Conservation (phyloP, 2,888 invertebrate species). For the Rhabditoides inermis region DNA sequence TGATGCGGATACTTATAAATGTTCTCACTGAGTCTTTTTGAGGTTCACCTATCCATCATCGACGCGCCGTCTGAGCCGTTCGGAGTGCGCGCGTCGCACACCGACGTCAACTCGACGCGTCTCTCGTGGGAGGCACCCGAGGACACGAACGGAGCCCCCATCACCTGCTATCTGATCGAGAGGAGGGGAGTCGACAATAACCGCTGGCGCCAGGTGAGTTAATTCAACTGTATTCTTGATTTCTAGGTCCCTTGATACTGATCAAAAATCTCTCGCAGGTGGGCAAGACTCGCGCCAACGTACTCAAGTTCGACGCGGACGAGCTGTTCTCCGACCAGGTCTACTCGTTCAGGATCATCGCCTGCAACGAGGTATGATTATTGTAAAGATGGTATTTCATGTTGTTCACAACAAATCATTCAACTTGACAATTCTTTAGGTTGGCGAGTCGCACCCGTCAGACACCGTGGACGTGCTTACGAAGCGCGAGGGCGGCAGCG, state of each 20-base stretch:
- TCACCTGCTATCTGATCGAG: conserved; percentile 42
- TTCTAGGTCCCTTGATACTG: no score
- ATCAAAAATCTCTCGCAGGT: neutral
- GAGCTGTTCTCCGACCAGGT: conserved; percentile 40
- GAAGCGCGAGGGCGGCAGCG: no score
- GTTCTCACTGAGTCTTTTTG: no score
- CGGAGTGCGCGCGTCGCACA: conserved; percentile 24
- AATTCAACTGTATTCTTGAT: neutral
- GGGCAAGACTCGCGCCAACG: conserved; percentile 18
- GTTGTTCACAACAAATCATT: no score
- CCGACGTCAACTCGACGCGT: conserved; percentile 22
- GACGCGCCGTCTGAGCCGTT: conserved; percentile 40
- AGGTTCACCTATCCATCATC: conserved; percentile 29
- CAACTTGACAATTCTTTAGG: no score
- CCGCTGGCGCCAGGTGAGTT: conserved; percentile 20
- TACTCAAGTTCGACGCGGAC: conserved; percentile 23
- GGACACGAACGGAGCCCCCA: conserved; percentile 67
- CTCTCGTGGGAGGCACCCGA: conserved; percentile 54
- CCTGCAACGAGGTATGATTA: conserved; percentile 42
- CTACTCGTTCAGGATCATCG: conserved; percentile 38
- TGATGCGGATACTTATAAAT: no score
- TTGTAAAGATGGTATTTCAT: no score
- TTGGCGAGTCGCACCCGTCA: conserved; percentile 38
- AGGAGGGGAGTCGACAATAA: conserved; percentile 37
- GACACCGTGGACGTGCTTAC: conserved; percentile 39